These are phyloP conservation scores for Ctenomys sociabilis DNA, from an alignment of 2,113 vertebrate genomes.

Conservation along the genomic window DNA sequence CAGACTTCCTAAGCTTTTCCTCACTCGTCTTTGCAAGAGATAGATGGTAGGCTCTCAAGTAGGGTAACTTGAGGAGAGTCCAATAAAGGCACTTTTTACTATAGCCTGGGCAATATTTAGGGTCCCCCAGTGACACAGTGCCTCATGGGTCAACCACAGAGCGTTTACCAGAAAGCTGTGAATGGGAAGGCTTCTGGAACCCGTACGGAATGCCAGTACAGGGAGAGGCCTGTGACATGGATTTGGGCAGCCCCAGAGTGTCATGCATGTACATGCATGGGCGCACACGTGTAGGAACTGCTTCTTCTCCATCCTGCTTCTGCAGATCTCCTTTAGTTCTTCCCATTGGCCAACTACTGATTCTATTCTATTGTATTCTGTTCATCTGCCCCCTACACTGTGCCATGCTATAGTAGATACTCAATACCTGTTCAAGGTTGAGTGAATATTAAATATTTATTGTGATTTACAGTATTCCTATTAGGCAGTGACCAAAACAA, in stretches of 20 bases:
- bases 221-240: not conserved
- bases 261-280: not conserved
- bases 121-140: not conserved
- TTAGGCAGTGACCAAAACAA: not conserved
- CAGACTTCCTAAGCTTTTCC: not conserved
- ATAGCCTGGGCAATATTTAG: not conserved
- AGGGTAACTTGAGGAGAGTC: slow-evolving; percentile 16
- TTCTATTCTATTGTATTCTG: not conserved
- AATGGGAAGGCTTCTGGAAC: not conserved
- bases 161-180: not conserved
- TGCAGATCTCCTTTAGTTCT: not conserved
- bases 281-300: too few relatives aligned
- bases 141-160: not conserved
- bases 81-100: not conserved
- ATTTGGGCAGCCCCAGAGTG: not conserved
- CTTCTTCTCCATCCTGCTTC: not conserved
- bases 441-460: not conserved
- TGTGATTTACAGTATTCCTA: not conserved
- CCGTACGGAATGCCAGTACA: not conserved
- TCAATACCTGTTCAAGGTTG: not conserved
- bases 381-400: not conserved
- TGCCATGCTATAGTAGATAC: not conserved
- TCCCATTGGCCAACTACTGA: not conserved
- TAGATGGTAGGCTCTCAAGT: slow-evolving; percentile 48
- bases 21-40: not conserved